Base-by-base conservation (phyloP, 2,113 vertebrate species). In the Etheostoma spectabile region DNA sequence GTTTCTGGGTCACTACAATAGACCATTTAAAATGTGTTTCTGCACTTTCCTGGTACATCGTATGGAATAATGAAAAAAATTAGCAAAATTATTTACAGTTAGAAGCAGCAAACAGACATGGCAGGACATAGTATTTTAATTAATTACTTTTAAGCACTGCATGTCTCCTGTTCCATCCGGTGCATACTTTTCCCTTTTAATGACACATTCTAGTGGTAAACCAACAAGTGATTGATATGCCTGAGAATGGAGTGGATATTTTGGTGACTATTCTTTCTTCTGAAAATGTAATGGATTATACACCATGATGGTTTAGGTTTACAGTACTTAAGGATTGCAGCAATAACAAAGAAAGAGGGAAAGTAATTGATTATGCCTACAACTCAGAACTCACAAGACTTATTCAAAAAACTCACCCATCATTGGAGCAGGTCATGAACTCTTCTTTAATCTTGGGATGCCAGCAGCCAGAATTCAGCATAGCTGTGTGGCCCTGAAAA, bases 361-460 rank as follows among this genome's bases (percentile, higher is more conserved):
- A 19, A 27, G 10, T 48, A n/a, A 7, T 5, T 35, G 16, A 52
- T 38, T 51, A 21, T 55, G 30, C 2, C n/a, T 30, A 35, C 14
- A 51, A 49, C 22, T 16, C 42, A 35, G 6, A 45, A 55, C 27
- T 33, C 6, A 22, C 19, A 33, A n/a, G 19, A 33, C 7, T 64
- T 42, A 1, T 19, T 53, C 21, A 19, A 73, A 19, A 73, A 73
- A 97, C 98, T 96, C 86, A 99, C 98, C 97, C 97, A 78, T 99
- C 98, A 88, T 99, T 99, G 80, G 98, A 99, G 93, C 98, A 99
- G 1, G 98, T 99, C 93, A 99, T 95, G 92, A 99, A 99, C 91
- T 99, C 98, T 82, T 99, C 98, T 88, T 99, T 99, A 79, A 97
- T 96, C 93, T 99, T 99, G 56, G 98, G 98, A 90, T 99, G 97